Base-by-base conservation (phyloP, 2,113 vertebrate genomes). In the Pomatorhinus ruficollis region DNA sequence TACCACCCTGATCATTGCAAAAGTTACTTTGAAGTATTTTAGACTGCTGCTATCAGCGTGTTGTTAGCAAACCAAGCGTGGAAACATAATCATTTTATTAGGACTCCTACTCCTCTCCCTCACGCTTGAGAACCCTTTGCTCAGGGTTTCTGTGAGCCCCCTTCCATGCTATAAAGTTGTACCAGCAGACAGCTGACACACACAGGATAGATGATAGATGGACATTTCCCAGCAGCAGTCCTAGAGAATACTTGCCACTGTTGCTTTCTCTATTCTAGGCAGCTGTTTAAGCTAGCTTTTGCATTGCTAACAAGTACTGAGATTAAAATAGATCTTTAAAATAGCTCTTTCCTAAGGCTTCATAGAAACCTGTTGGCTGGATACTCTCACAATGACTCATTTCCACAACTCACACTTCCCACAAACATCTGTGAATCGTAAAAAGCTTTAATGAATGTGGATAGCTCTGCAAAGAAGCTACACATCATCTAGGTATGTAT, bases 401-500 rank as follows among this genome's bases (percentile, higher is more conserved):
- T 97, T 96, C 95, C 93, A 95, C 79, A 93, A 78, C 68, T 92
- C 60, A 17, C 47, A 57, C 79, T 83, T 93, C 95, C 92, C 90
- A 92, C 88, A 95, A 96, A 93, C 86, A 95, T 96, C 90, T 95
- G 85, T 94, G 95, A 88, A 91, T 94, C 93, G 86, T 56, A 87
- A 90, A 96, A 95, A 92, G 71, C 71, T 75, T 90, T 96, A 90
- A 89, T 86, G 83, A 92, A 78, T 49, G 79, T 90, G 83, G n/a
- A 88, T 80, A 74, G 68, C 66, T 70, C 49, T 64, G 64, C 56
- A 83, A 78, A 83, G 89, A 89, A 85, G 91, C 69, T 81, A 83
- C 56, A 86, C 77, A 91, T 89, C 91, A 91, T 39, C 54, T 78
- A 97, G 80, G 69, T 90, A 96, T 82, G 80, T 82, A 71, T 49